phyloP scores from a whole-genome alignment of 1,140 invertebrate genomes.

The Conopomorpha cramerella region DNA sequence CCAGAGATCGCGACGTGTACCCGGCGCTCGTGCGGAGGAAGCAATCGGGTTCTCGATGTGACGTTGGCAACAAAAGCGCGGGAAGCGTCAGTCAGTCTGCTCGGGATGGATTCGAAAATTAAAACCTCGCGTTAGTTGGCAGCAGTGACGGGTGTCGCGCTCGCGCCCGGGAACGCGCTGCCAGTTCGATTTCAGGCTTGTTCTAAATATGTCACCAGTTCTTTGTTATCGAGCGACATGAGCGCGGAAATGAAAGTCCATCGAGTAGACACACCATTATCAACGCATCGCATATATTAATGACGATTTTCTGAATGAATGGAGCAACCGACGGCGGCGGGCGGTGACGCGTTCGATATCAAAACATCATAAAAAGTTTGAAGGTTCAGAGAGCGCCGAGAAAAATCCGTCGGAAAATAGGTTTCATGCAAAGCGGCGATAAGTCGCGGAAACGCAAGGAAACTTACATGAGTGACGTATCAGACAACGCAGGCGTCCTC shows the following conservation, averaged over 20 bases:
- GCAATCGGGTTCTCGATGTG: slow-evolving; percentile 36
- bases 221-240: slow-evolving; percentile 53
- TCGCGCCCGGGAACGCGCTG: slow-evolving; percentile 18
- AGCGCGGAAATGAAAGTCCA: slow-evolving; percentile 54
- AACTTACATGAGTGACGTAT: slow-evolving; percentile 36
- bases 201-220: slow-evolving; percentile 58
- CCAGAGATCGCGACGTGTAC: slow-evolving; percentile 3
- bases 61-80: slow-evolving; percentile 43
- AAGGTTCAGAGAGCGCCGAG: too few species aligned
- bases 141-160: slow-evolving; percentile 40
- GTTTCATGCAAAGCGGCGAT: background rate
- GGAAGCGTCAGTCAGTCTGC: slow-evolving; percentile 28
- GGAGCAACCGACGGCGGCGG: slow-evolving; percentile 17
- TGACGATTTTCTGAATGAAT: slow-evolving; percentile 8
- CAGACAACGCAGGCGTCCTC: slow-evolving; percentile 7
- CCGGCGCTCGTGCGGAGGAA: slow-evolving; percentile 28
- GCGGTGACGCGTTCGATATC: too few species aligned
- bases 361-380: too few species aligned
- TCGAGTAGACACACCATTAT: slow-evolving; percentile 44
- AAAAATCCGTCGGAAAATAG: too few species aligned
- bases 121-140: slow-evolving; percentile 43
- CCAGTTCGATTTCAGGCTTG: slow-evolving; percentile 56
- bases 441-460: slow-evolving; percentile 8
- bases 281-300: slow-evolving; percentile 39
- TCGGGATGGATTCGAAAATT: slow-evolving; percentile 54